Evolutionary conservation across 2,888 invertebrate species (phyloP), one percentile per base, ranked within the genome.

Genomic region (Yponomeuta sedellus): DNA sequence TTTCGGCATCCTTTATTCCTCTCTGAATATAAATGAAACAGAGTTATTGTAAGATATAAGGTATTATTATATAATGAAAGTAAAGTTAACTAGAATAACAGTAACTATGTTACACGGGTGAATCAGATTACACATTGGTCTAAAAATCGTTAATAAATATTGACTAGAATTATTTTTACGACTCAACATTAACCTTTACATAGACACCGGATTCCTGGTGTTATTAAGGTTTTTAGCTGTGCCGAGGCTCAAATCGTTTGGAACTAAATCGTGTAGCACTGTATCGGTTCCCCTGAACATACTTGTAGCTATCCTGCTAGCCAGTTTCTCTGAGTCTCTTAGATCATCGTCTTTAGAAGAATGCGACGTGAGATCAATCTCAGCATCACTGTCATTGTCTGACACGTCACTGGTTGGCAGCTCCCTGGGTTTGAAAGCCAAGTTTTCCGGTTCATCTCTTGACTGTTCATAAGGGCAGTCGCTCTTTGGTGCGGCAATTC

Each of bases 341-440:
- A 90, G 71, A 70, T 89, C 88, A 64, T 92, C 92, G 65, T 92
- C 92, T 76, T 88, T 91, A 0, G 90, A 82, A 6, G 81, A 89
- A 70, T 92, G 90, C 10, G 92, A 92, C 0, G 92, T 92, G 2
- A 92, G 78, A 79, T 92, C 92, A 62, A 92, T 92, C 76, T 92
- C 92, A 1, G 92, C 78, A 67, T 92, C 92, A 67, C 85, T 89
- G 58, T 91, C 92, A 67, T 90, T 91, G 44, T 90, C 90, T 64
- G 83, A 86, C 10, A 77, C 76, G 25, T 85, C 84, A 67, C 58
- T 28, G 10, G 28, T 16, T 10, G n/a, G 28, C 79, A 6, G 77
- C 78, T 67, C 81, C 74, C 69, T 79, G 76, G 78, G 78, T 39
- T 83, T 80, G 67, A 86, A 90, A 1, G 88, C 88, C 66, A 90